A percentile compares a stretch with the other conserved stretches of the same genome.
phyloP scores from a whole-genome alignment of 2,113 vertebrate genomes.

The Crotalus horridus region DNA sequence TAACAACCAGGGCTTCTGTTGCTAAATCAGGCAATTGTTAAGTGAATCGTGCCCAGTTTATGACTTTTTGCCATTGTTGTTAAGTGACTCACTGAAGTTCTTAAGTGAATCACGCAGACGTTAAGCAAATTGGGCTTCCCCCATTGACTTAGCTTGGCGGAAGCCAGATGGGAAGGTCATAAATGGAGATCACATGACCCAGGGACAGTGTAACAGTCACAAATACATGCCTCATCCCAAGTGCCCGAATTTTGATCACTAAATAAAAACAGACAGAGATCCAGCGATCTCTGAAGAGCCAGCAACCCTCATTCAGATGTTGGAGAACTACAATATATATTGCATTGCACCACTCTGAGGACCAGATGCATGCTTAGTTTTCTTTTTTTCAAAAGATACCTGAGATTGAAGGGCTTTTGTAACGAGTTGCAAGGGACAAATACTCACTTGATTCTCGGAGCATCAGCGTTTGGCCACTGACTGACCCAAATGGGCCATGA shows the following conservation, averaged over 20 bases:
- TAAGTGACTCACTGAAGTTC: not conserved
- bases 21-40: not conserved
- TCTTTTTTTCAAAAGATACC: not conserved
- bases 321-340: no score
- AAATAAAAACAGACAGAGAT: not conserved
- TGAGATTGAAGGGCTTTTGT: not conserved
- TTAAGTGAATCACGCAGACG: not conserved
- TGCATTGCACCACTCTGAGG: not conserved
- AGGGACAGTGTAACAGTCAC: not conserved
- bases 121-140: not conserved
- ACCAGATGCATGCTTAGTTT: not conserved
- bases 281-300: no score
- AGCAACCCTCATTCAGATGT: no score
- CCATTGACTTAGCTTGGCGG: not conserved
- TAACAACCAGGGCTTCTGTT: not conserved
- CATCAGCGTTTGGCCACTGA: slow-evolving; percentile 83
- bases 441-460: slow-evolving; percentile 87
- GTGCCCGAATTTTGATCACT: not conserved
- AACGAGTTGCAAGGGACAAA: not conserved
- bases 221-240: not conserved
- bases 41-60: not conserved
- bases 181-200: not conserved
- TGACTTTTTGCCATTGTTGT: not conserved
- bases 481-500: slow-evolving; percentile 76
- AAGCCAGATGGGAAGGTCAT: not conserved